A percentile compares a stretch with the other conserved stretches of the same genome.
phyloP scores from a whole-genome alignment of 2,888 invertebrate species.

The Athrips mouffetella region DNA sequence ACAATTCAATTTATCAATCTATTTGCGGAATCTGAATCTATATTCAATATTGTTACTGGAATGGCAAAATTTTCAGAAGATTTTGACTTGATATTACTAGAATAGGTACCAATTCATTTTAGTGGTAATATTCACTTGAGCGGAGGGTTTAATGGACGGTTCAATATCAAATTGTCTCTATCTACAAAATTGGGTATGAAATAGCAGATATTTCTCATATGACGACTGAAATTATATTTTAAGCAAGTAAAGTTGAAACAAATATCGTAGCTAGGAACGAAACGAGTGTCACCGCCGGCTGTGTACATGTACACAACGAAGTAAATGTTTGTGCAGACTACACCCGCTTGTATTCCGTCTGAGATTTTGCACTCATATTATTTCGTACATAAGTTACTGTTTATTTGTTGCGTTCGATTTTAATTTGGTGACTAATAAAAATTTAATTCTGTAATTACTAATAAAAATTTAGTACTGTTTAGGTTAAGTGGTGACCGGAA shows the following conservation, averaged over 20 bases:
- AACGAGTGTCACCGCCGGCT: slow-evolving; percentile 2
- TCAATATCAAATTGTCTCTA: neutral
- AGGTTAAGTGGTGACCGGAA: no score
- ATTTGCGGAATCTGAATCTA: slow-evolving; percentile 9
- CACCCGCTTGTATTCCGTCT: slow-evolving; percentile 5
- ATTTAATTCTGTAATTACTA: no score
- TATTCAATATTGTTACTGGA: neutral
- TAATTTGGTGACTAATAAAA: no score
- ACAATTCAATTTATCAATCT: slow-evolving; percentile 20
- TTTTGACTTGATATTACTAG: neutral
- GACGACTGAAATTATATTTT: no score
- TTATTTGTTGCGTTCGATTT: no score
- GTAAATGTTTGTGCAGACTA: slow-evolving; percentile 6
- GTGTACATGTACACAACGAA: neutral
- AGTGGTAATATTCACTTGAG: neutral
- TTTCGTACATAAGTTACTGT: no score
- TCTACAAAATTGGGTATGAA: no score
- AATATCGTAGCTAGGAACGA: neutral
- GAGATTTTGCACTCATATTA: no score
- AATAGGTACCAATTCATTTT: neutral
- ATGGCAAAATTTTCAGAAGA: neutral
- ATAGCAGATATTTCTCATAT: no score
- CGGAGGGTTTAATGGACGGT: neutral
- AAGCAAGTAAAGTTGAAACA: neutral
- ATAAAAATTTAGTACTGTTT: no score